These are phyloP conservation scores for Bombus balteatus DNA, from an alignment of 1,140 invertebrate genomes.

Conservation along the genomic window DNA sequence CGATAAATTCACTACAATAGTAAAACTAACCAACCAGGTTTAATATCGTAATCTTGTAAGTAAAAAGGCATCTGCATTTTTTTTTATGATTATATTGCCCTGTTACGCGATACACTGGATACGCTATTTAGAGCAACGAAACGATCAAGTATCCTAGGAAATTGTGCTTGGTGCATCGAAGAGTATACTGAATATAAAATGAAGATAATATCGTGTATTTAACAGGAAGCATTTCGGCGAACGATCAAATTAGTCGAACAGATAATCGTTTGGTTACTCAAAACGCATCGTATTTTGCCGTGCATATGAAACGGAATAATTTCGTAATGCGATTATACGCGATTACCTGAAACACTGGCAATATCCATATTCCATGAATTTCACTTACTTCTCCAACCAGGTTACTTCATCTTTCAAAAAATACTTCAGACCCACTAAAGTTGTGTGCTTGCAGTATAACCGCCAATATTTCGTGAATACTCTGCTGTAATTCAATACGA, in stretches of 20 bases:
- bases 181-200: not conserved
- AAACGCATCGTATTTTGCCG: not conserved
- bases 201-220: not conserved
- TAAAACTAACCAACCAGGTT: too few relatives aligned
- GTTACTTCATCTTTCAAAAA: conserved; percentile 38
- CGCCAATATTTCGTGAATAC: conserved; percentile 51
- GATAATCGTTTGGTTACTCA: not conserved
- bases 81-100: not conserved
- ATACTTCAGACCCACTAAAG: conserved; percentile 55
- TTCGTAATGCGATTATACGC: not conserved
- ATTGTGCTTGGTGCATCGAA: not conserved
- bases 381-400: conserved; percentile 61
- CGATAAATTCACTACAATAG: not conserved
- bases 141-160: not conserved
- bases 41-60: not conserved
- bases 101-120: not conserved
- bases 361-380: not conserved
- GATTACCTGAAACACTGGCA: not conserved
- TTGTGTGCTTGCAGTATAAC: conserved; percentile 58
- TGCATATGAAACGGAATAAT: not conserved
- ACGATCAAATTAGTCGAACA: not conserved
- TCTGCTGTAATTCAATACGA: not conserved
- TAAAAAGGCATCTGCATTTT: not conserved
- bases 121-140: not conserved
- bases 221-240: not conserved